Evolutionary conservation across 2,797 vertebrate species (phyloP), one percentile per base, ranked within the genome.

Genomic region (Peromyscus nudipes): DNA sequence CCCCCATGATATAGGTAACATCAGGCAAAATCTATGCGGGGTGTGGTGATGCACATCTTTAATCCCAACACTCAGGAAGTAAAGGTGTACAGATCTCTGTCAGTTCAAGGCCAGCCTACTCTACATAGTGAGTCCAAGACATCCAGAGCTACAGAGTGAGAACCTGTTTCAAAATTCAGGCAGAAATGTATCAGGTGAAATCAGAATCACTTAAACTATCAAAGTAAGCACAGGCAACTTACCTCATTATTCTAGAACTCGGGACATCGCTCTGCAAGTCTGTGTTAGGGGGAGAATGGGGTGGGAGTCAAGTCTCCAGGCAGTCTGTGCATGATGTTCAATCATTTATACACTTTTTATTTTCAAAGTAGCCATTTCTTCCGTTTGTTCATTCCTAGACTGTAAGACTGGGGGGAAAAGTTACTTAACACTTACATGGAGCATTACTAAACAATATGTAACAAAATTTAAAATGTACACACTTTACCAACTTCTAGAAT

Each of bases 401-500:
- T 49, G 73, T 29, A 85, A 92, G 23, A 62, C 85, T 73, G 12
- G 29, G 71, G 27, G 11, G n/a, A 79, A 76, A 37, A 89, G 81
- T 65, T 65, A 65, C 64, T 37, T 37, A 65, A 87, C 34, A 79
- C 31, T 46, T 91, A 37, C 31, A 3, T 43, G 21, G 40, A 92
- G 29, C 34, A 1, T 62, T 88, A 5, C 71, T 88, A 90, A 37
- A 60, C 17, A 25, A 80, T 57, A 85, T 8, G 29, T 40, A 80
- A 85, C 46, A 81, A 62, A 60, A 81, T 75, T 75, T 84, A 55
- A 92, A 77, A 65, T 19, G 67, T 16, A 16, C 31, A 37, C 37
- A n/a, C 49, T 82, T 94, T 25, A 75, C 25, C 67, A 82, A 5
- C 62, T 43, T 91, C 89, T 91, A 60, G 73, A 69, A 55, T 34